Evolutionary conservation across 2,113 vertebrate genomes (phyloP).

Genomic region (Macrotus californicus): DNA sequence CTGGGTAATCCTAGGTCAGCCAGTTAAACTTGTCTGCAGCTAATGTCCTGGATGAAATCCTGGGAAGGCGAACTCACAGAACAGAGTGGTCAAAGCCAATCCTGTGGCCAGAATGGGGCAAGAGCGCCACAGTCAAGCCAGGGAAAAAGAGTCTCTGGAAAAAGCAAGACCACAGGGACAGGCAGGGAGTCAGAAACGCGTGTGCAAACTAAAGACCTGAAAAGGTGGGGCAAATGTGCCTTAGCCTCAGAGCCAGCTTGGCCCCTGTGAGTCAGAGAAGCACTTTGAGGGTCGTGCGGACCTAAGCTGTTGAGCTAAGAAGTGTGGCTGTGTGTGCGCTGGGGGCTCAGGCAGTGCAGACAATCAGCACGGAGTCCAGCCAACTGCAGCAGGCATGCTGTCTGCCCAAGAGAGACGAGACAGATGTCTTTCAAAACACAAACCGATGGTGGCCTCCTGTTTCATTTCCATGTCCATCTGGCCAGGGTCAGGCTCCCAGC

Average conservation of each 20-base stretch:
- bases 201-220: neutral
- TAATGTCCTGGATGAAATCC: neutral
- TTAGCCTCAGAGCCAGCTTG: neutral
- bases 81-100: neutral
- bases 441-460: neutral
- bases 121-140: neutral
- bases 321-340: neutral
- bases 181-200: neutral
- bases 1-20: neutral
- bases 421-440: slow-evolving; percentile 16
- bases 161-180: neutral
- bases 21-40: neutral
- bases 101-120: neutral
- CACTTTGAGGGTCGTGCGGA: accelerated
- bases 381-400: neutral
- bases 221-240: neutral
- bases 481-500: neutral
- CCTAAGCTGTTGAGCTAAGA: neutral
- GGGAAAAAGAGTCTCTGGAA: neutral
- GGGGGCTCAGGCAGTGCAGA: neutral
- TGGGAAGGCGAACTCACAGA: neutral
- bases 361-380: neutral
- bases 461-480: neutral
- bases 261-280: neutral
- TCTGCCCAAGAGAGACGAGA: neutral